Base-by-base conservation (phyloP, 2,113 vertebrate species). In the Ploceus nigricollis region DNA sequence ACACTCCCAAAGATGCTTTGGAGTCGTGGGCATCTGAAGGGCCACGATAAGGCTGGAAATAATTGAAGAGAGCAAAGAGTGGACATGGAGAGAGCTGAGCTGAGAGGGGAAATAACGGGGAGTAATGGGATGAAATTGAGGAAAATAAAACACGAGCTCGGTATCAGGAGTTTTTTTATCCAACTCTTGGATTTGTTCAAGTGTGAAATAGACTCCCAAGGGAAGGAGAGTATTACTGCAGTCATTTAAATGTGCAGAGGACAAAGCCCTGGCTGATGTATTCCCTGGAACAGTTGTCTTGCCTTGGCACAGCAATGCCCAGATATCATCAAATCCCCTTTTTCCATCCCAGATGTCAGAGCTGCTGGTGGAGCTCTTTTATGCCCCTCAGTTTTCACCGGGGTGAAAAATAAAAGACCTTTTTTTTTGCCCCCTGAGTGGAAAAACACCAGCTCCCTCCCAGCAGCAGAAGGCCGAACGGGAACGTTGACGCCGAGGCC, bases 171-270 rank as follows among this genome's bases (percentile, higher is more conserved):
- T 31, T 42, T 51, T 68, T 54, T 47, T 37, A 30, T 86, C 91
- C 54, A 31, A 57, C 65, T 35, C 42, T 33, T 93, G 61, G 61
- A 51, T 91, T 89, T 95, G 88, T 83, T 96, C 81, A 76, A 57
- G 93, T 96, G 94, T 96, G 96, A 96, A 97, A 96, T 91, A 77
- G 78, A 73, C 58, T 96, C 93, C 91, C 87, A 88, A 76, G 88
- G 93, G 89, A 95, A 86, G 58, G 85, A 80, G 56, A 33, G 56
- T 25, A n/a, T 94, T 92, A 9, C 90, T 71, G 72, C 30, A 85
- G 86, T 85, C 91, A 61, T 89, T 96, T 87, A 66, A 91, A 91
- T 92, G 70, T 65, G 80, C 92, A 83, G 70, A 75, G 95, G 90
- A 93, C 93, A 93, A 96, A 97, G 73, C 50, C 23, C 73, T 66